Conservation (phyloP, 2,888 invertebrate genomes). For the Gari tellinella region DNA sequence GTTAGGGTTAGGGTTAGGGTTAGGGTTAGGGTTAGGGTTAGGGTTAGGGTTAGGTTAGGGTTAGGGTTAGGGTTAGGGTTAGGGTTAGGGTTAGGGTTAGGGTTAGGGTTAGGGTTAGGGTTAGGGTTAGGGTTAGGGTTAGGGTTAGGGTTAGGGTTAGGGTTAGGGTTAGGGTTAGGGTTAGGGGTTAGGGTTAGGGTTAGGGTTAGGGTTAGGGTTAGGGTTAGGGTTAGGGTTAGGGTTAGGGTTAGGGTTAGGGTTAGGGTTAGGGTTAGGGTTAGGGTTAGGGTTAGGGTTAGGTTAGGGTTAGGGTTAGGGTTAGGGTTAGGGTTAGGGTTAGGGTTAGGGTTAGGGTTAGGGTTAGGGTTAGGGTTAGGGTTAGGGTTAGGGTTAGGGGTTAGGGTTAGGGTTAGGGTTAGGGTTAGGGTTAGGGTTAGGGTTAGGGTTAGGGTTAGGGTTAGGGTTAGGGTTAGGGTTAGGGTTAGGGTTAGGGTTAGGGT, state of each 20-base stretch:
- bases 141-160: no score
- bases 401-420: slow-evolving; percentile 54
- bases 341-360: slow-evolving; percentile 65
- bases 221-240: slow-evolving; percentile 46
- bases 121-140: slow-evolving; percentile 65
- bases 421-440: slow-evolving; percentile 50
- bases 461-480: slow-evolving; percentile 59
- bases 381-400: no score
- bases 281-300: no score
- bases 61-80: slow-evolving; percentile 57
- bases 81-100: slow-evolving; percentile 66
- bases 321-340: slow-evolving; percentile 62
- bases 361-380: slow-evolving; percentile 61
- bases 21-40: slow-evolving; percentile 65
- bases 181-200: no score
- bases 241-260: slow-evolving; percentile 53
- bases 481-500: slow-evolving; percentile 55
- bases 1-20: slow-evolving; percentile 69
- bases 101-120: slow-evolving; percentile 55
- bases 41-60: no score
- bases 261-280: slow-evolving; percentile 57
- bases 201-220: slow-evolving; percentile 43
- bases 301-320: slow-evolving; percentile 56
- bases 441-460: slow-evolving; percentile 47
- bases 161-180: no score